Conservation (phyloP, 2,888 invertebrate genomes). For the Girardia tigrina region DNA sequence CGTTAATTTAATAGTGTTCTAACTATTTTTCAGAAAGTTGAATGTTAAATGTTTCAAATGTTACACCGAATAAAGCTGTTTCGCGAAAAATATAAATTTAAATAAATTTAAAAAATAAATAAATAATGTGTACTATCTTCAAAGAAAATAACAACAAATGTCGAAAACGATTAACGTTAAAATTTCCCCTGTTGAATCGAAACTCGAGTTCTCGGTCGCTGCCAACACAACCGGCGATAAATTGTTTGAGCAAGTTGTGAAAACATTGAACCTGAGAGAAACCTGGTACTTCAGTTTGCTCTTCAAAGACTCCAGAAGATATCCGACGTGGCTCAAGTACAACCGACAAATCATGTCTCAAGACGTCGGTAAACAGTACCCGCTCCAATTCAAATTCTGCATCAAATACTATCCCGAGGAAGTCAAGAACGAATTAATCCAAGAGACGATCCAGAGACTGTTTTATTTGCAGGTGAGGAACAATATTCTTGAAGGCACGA, state of each 20-base stretch:
- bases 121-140: too few species aligned
- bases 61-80: too few species aligned
- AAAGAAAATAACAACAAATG: too few species aligned
- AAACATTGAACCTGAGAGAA: constrained; percentile 93
- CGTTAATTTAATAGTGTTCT: too few species aligned
- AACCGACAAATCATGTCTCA: constrained; percentile 69
- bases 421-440: constrained; percentile 35
- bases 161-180: constrained; percentile 99
- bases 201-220: constrained; percentile 99
- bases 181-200: constrained; percentile 99
- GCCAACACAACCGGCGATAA: constrained; percentile 97
- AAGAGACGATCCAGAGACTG: constrained; percentile 37
- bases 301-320: constrained; percentile 93
- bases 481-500: constrained; percentile 88
- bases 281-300: constrained; percentile 99
- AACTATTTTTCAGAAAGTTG: too few species aligned
- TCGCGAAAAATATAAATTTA: too few species aligned
- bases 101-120: too few species aligned
- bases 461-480: constrained; percentile 58
- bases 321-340: constrained; percentile 92
- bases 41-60: too few species aligned
- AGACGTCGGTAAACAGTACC: neutral
- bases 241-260: constrained; percentile 90
- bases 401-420: constrained; percentile 37
- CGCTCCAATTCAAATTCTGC: constrained; percentile 33